Evolutionary conservation across 2,888 invertebrate genomes (phyloP), one percentile per base, ranked within the genome.

Genomic region (Dasypogon diadema): DNA sequence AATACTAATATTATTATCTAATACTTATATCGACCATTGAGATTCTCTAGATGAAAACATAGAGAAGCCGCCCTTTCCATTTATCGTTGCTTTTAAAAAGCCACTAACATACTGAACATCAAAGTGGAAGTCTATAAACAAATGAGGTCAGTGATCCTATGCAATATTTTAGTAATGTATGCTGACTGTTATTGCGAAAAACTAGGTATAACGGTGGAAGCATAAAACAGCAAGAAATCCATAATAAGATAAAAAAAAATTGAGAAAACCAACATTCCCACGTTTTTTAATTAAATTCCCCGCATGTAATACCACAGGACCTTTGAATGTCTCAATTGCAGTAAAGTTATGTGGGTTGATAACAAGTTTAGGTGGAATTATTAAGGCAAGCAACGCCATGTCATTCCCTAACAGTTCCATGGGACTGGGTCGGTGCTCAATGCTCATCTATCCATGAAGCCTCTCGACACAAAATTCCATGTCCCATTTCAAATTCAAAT

Each of bases 281-380:
- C 65, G 46, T 65, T 46, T 24, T 21, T 12, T 42, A 63, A 63
- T 63, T 63, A 63, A 63, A 63, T 42, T 63, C 42, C 42, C 4
- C 21, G n/a, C 22, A 42, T 63, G 30, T 12, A 42, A 16, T 5
- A 21, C 14, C 37, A 46, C 46, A 12, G 42, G n/a, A 42, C 3
- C 8, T 42, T 42, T 12, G 42, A 42, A 42, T 42, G 42, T 3
- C n/a, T 42, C 42, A 42, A 42, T 42, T 12, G 12, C 3, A 42
- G 42, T 42, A n/a, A 12, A 2, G 3, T 12, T 42, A n/a, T 42
- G 42, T 42, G 12, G 42, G 42, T 12, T 42, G 42, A 42, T 42
- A n/a, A 42, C 42, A 42, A 42, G n/a, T 1, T 12, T 12, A 42
- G 42, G 8, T 42, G 42, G 2, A 42, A 42, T 42, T 42, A 37